Evolutionary conservation across 1,140 invertebrate genomes (phyloP).

Genomic region (Colletes latitarsis): DNA sequence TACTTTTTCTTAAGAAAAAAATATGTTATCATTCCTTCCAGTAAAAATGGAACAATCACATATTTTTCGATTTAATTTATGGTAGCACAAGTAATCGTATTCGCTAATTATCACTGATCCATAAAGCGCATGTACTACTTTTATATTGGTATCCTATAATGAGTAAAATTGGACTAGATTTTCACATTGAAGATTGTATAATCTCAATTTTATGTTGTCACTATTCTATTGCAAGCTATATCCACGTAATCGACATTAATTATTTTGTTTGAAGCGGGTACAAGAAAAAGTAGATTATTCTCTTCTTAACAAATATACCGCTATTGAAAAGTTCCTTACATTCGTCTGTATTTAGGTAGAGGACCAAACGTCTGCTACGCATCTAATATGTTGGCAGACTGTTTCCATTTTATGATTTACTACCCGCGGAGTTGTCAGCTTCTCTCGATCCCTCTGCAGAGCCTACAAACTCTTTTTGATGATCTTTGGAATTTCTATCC

Average conservation of each 20-base stretch:
- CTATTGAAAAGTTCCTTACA: constrained; percentile 32
- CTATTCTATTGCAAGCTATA: constrained; percentile 52
- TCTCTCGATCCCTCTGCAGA: constrained; percentile 65
- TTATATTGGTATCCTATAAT: constrained; percentile 37
- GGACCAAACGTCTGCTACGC: constrained; percentile 11
- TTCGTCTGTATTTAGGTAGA: constrained; percentile 14
- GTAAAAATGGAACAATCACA: constrained; percentile 31
- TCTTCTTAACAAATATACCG: constrained; percentile 48
- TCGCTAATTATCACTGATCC: constrained; percentile 44
- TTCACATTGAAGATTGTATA: constrained; percentile 54
- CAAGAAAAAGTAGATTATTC: constrained; percentile 58
- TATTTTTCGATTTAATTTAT: neutral
- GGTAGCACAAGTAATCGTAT: constrained; percentile 24
- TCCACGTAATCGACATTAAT: constrained; percentile 28
- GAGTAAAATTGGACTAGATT: constrained; percentile 57
- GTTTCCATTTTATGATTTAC: constrained; percentile 51
- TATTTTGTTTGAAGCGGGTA: constrained; percentile 46
- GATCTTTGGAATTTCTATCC: constrained; percentile 69
- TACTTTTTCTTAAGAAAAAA: constrained; percentile 9
- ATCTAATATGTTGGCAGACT: neutral
- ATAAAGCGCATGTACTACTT: constrained; percentile 40
- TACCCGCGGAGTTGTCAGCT: constrained; percentile 55
- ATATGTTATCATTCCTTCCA: constrained; percentile 17
- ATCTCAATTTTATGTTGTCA: constrained; percentile 34
- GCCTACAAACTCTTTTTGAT: constrained; percentile 65